Evolutionary conservation across 2,113 vertebrate species (phyloP).

Genomic region (Tringa solitaria): DNA sequence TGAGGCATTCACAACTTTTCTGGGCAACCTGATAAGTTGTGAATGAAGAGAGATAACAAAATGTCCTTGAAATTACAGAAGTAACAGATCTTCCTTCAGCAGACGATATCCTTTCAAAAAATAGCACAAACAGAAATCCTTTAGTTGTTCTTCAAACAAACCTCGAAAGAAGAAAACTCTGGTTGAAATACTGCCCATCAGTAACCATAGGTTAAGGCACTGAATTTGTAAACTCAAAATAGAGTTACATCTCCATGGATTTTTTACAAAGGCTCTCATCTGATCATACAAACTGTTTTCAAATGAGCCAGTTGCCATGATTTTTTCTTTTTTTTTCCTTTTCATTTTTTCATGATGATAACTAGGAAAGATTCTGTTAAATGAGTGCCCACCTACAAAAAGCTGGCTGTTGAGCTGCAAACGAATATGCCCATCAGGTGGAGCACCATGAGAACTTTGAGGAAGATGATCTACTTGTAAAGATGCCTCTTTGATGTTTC

Average conservation of each 20-base stretch:
- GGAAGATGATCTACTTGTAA: slow-evolving; percentile 85
- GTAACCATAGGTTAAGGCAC: not conserved
- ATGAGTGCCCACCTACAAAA: slow-evolving; percentile 84
- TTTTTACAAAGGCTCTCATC: not conserved
- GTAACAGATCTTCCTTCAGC: not conserved
- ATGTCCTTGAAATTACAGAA: not conserved
- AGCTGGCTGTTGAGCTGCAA: slow-evolving; percentile 95
- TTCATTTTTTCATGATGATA: not conserved
- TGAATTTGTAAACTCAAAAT: not conserved
- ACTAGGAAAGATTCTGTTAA: not conserved
- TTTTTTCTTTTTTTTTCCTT: not conserved
- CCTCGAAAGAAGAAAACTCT: not conserved
- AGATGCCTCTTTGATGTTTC: slow-evolving; percentile 89
- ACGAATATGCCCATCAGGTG: slow-evolving; percentile 85
- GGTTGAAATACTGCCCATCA: not conserved
- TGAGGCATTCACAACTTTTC: not conserved
- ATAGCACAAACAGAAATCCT: not conserved
- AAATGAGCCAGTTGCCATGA: not conserved
- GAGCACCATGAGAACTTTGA: slow-evolving; percentile 73
- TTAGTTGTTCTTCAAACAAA: not conserved
- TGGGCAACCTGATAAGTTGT: not conserved
- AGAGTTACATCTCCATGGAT: not conserved
- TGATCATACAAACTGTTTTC: not conserved
- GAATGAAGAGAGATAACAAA: not conserved
- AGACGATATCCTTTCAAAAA: not conserved